These are phyloP conservation scores for Colistium nudipinnis DNA, from an alignment of 2,113 vertebrate genomes.

Conservation along the genomic window DNA sequence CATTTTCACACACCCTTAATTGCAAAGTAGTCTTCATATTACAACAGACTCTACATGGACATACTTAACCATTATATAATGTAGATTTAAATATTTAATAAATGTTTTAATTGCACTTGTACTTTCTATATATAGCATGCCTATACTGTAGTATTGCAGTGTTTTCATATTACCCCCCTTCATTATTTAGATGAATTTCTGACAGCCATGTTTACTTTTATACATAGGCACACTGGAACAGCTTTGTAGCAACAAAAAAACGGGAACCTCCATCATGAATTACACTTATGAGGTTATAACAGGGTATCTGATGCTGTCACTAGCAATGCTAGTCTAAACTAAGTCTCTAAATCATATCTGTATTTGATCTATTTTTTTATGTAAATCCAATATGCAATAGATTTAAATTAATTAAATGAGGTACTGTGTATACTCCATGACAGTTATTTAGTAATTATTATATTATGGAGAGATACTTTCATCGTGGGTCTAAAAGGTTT, in stretches of 20 bases:
- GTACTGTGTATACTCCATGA: background rate
- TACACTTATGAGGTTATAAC: conserved; percentile 38
- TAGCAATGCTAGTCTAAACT: conserved; percentile 11
- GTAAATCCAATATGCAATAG: conserved; percentile 15
- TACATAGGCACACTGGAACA: background rate
- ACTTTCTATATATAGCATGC: background rate
- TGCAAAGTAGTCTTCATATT: background rate
- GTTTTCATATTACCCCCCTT: background rate
- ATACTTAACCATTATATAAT: background rate
- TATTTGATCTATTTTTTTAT: conserved; percentile 10
- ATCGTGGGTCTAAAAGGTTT: background rate
- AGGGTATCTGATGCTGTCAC: conserved; percentile 35
- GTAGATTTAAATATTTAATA: background rate
- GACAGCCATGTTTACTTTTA: background rate
- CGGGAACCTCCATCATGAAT: conserved; percentile 30
- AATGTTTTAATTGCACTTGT: background rate
- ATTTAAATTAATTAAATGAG: conserved; percentile 21
- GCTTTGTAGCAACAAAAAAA: background rate
- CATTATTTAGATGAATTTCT: background rate
- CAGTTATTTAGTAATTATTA: background rate
- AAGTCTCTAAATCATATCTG: conserved; percentile 25
- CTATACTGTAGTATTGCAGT: background rate
- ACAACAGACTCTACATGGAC: background rate
- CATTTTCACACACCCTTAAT: background rate
- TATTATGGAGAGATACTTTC: background rate